Evolutionary conservation across 1,140 invertebrate species (phyloP).

Genomic region (Nasonia giraulti): DNA sequence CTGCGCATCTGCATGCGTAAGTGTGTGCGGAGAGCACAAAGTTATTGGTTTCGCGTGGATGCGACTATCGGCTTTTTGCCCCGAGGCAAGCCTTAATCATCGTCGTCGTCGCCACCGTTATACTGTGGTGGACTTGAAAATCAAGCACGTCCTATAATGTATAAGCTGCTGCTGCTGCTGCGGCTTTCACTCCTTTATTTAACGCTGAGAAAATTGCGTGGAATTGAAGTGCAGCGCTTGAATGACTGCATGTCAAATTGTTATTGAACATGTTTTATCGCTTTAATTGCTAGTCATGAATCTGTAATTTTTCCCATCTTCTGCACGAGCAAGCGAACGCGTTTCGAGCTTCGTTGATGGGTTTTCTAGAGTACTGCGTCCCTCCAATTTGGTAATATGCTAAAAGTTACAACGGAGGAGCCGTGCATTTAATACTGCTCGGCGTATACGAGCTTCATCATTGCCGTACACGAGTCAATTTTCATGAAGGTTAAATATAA

Average conservation of each 20-base stretch:
- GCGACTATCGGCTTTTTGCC: conserved; percentile 4
- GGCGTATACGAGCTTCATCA: not conserved
- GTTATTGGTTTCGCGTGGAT: conserved; percentile 4
- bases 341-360: not conserved
- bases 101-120: not conserved
- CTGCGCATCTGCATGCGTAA: not conserved
- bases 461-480: not conserved
- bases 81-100: not conserved
- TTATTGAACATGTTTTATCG: conserved; percentile 28
- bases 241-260: conserved; percentile 11
- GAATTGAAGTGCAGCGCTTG: not conserved
- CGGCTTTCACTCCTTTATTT: conserved; percentile 31
- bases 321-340: not conserved
- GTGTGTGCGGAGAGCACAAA: conserved; percentile 1
- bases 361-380: not conserved
- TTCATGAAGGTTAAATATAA: conserved; percentile 25
- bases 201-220: conserved; percentile 9
- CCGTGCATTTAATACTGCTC: not conserved
- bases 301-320: not conserved
- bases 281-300: not conserved
- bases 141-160: conserved; percentile 1
- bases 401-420: not conserved
- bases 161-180: not conserved
- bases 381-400: not conserved
- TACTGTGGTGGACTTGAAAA: not conserved